Conservation (phyloP, 92 coral and sea anemone genomes). For the Pocillopora meandrina region DNA sequence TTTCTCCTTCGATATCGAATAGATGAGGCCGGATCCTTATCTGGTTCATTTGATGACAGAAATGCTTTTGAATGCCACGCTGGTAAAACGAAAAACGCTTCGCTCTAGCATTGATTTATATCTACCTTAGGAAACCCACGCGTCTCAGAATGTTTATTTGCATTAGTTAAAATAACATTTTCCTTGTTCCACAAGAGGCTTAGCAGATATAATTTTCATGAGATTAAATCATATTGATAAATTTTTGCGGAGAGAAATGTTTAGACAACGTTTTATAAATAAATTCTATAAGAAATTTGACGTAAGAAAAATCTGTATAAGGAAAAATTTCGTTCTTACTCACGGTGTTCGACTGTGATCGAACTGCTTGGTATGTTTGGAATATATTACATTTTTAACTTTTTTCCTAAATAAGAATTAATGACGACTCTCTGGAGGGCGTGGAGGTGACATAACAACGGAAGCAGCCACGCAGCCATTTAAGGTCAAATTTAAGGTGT, state of each 20-base stretch:
- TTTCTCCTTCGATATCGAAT: no score
- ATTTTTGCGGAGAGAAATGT: background rate
- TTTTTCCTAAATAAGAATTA: background rate
- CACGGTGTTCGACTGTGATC: no score
- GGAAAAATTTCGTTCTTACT: no score
- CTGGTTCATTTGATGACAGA: no score
- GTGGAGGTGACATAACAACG: background rate
- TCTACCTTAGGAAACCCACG: background rate
- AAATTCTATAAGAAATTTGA: background rate
- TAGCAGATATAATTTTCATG: background rate
- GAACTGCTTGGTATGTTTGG: no score
- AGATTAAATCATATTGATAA: background rate
- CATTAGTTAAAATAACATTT: constrained; percentile 3
- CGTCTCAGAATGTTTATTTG: constrained; percentile 1
- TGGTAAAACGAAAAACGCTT: no score
- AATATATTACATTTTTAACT: background rate
- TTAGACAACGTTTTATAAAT: background rate
- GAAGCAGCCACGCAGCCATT: background rate
- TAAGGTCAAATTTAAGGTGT: background rate
- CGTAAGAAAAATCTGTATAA: no score
- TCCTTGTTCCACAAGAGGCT: constrained; percentile 6
- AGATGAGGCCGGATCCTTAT: no score
- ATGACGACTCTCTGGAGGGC: background rate
- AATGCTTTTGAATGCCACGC: no score
- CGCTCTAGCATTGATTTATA: no score